phyloP scores from a whole-genome alignment of 2,888 invertebrate genomes.

The Caenorhabditis sulstoni region DNA sequence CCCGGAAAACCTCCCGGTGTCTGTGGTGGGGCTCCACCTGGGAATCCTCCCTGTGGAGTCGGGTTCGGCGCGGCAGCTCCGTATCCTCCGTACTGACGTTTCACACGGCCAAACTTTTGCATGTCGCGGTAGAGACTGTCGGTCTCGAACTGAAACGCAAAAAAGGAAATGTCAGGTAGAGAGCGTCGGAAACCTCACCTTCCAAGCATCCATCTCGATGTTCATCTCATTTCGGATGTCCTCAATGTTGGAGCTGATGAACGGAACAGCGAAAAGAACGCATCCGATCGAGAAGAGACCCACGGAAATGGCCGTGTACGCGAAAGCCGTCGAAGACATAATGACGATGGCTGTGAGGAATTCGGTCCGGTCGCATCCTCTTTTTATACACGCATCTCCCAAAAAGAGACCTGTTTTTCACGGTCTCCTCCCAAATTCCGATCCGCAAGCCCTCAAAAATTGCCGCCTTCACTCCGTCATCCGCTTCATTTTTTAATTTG shows the following conservation, averaged over 20 bases:
- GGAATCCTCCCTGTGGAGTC: constrained; percentile 47
- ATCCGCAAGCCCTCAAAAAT: not conserved
- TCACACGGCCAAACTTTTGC: constrained; percentile 67
- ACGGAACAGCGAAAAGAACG: constrained; percentile 63
- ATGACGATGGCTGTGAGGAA: constrained; percentile 3
- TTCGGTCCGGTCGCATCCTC: not conserved
- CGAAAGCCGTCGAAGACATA: constrained; percentile 56
- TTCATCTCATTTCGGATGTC: constrained; percentile 69
- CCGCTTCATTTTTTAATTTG: constrained; percentile 48
- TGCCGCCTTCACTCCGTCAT: not conserved
- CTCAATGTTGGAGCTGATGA: constrained; percentile 63
- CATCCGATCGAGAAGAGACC: constrained; percentile 60
- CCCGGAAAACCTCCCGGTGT: constrained; percentile 58
- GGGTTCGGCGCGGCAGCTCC: constrained; percentile 61
- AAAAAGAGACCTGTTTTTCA: constrained; percentile 31
- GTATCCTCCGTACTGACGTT: constrained; percentile 72
- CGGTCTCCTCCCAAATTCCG: constrained; percentile 28
- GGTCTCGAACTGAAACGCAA: constrained; percentile 54
- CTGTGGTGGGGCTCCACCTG: constrained; percentile 32
- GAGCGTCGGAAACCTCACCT: constrained; percentile 47
- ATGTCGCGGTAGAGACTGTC: constrained; percentile 66
- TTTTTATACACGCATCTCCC: constrained; percentile 11
- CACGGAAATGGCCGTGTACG: constrained; percentile 63
- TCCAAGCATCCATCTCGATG: constrained; percentile 71
- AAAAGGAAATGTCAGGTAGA: not conserved